phyloP scores from a whole-genome alignment of 2,113 vertebrate species.

The Isurus oxyrinchus region DNA sequence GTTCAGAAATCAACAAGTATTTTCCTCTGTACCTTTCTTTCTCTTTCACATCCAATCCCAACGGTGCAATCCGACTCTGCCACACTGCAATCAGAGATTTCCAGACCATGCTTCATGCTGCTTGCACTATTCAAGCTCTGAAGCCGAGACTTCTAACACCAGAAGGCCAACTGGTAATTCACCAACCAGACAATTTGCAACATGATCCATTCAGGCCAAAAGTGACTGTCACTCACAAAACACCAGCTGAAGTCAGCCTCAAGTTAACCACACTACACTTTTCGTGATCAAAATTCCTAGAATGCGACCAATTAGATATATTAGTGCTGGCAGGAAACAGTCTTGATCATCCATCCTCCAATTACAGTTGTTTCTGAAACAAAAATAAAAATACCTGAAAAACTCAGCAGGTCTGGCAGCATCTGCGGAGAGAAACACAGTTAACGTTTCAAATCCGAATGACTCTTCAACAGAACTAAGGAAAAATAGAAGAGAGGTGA shows the following conservation, averaged over 20 bases:
- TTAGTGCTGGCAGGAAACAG: not conserved
- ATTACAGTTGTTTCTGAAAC: not conserved
- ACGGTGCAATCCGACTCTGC: not conserved
- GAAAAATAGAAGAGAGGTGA: no score
- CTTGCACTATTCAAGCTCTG: not conserved
- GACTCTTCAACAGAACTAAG: no score
- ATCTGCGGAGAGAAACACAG: no score
- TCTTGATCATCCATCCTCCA: not conserved
- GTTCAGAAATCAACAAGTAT: not conserved
- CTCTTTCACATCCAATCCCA: not conserved
- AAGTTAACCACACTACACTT: no score
- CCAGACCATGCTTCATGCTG: not conserved
- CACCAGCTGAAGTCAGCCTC: not conserved
- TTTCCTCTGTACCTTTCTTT: not conserved
- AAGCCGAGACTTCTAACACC: no score
- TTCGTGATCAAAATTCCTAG: not conserved
- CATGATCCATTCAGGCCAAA: slow-evolving; percentile 7
- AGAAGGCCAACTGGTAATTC: not conserved
- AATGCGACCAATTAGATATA: not conserved
- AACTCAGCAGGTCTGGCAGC: no score
- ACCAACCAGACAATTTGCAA: not conserved
- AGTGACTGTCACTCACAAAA: not conserved
- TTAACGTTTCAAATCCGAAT: no score
- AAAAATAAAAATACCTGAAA: no score
- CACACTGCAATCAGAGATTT: not conserved